Base-by-base conservation (phyloP, 2,888 invertebrate species). In the Pterobdella sp. region DNA sequence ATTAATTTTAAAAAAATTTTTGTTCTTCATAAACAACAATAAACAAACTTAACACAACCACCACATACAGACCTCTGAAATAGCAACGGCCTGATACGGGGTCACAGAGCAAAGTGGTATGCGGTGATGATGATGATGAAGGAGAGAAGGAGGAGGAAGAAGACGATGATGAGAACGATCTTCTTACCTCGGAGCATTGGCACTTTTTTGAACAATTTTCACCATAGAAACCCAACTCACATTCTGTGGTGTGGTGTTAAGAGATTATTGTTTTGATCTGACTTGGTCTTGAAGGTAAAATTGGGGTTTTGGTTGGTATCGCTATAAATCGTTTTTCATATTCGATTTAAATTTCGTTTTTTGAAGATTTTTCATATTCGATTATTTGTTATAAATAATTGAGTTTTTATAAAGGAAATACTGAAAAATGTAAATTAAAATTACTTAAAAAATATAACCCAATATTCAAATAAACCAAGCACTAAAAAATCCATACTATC, bases 101-200 rank as follows among this genome's bases (percentile, higher is more conserved):
- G 26, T 56, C 60, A 56, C 60, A 56, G 26, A 22, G 26, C 7
- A 26, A 7, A 3, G 60, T 26, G 3, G 60, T 56, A 56, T 22
- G n/a, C n/a, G n/a, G 26, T 56, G 60, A n/a, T 56, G n/a, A 56
- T 4, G 60, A 56, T 7, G 60, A 56, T 3, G 60, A 56, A 56
- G 60, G 60, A 4, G 60, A 56, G 60, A n/a, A 56, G 60, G 60
- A 56, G 60, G 60, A 56, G 60, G 60, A 56, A n/a, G 60, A 56
- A 56, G 60, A 56, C 14, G 60, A 56, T 3, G n/a, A 56, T n/a
- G 14, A 56, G n/a, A n/a, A 56, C 60, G n/a, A 56, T 56, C n/a
- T 56, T 56, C 60, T 26, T 56, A 4, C 10, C 60, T 56, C 60
- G n/a, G n/a, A 22, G 26, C 60, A 56, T 18, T 22, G 7, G 60